Conservation (phyloP, 1,140 invertebrate species). For the Zaprionus africanus region DNA sequence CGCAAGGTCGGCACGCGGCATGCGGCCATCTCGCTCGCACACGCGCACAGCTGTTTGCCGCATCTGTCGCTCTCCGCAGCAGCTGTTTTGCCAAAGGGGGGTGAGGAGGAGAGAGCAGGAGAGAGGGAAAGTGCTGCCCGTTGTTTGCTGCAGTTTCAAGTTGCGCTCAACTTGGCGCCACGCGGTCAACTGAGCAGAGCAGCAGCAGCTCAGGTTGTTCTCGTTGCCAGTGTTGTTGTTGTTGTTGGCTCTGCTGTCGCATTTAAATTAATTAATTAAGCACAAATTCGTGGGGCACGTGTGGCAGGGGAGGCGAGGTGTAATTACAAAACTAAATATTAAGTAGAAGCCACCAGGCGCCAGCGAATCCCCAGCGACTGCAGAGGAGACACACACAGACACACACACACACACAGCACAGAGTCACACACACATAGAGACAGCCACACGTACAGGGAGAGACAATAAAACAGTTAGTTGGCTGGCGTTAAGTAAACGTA, state of each 20-base stretch:
- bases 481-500: conserved; percentile 45
- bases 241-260: conserved; percentile 31
- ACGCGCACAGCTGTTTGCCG: conserved; percentile 43
- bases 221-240: conserved; percentile 7
- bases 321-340: conserved; percentile 80
- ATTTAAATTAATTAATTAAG: conserved; percentile 78
- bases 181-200: conserved; percentile 58
- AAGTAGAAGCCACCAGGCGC: conserved; percentile 66
- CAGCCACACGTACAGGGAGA: neutral
- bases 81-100: conserved; percentile 56
- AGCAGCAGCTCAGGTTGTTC: conserved; percentile 2
- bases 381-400: conserved; percentile 22
- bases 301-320: conserved; percentile 38
- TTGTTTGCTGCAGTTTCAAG: conserved; percentile 47
- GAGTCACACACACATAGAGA: conserved; percentile 16
- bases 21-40: conserved; percentile 52
- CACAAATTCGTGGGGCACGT: conserved; percentile 55
- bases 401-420: conserved; percentile 13
- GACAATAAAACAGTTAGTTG: conserved; percentile 46
- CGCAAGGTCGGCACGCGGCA: conserved; percentile 54
- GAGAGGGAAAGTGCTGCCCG: neutral
- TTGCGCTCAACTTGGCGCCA: conserved; percentile 68
- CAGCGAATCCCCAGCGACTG: conserved; percentile 54
- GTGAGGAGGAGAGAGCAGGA: neutral
- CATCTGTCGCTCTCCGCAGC: conserved; percentile 40